A percentile compares a stretch with the other conserved stretches of the same genome.
These are phyloP conservation scores for Ethmia dodecea DNA, from an alignment of 2,888 invertebrate species.

Conservation along the genomic window DNA sequence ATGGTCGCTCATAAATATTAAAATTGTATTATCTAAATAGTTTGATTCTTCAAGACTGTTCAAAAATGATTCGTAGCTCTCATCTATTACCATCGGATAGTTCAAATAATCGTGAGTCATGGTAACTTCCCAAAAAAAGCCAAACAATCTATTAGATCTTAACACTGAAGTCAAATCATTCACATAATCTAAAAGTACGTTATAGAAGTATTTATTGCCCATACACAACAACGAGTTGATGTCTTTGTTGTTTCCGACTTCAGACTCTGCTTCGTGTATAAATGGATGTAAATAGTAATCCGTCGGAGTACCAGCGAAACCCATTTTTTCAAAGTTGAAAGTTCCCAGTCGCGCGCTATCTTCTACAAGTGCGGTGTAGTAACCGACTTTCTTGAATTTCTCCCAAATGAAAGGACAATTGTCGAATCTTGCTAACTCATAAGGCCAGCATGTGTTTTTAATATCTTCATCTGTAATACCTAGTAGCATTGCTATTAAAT, in stretches of 20 bases:
- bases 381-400: conserved; percentile 83
- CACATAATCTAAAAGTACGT: conserved; percentile 85
- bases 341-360: conserved; percentile 87
- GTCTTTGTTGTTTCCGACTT: conserved; percentile 80
- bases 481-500: conserved; percentile 87
- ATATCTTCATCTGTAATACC: conserved; percentile 84
- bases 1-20: conserved; percentile 91
- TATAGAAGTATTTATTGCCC: conserved; percentile 82
- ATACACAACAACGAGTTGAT: conserved; percentile 84
- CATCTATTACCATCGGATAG: conserved; percentile 85
- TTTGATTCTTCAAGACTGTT: conserved; percentile 64
- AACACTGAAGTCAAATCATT: conserved; percentile 79
- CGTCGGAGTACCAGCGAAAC: conserved; percentile 88
- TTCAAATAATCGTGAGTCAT: conserved; percentile 92
- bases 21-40: conserved; percentile 81
- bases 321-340: conserved; percentile 87
- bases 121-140: conserved; percentile 90
- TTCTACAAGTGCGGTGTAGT: conserved; percentile 88
- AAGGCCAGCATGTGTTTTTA: conserved; percentile 79
- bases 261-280: conserved; percentile 81
- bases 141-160: conserved; percentile 81
- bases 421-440: conserved; percentile 80
- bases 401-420: conserved; percentile 92
- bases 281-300: conserved; percentile 91
- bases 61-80: conserved; percentile 78